phyloP scores from a whole-genome alignment of 1,140 invertebrate genomes.

The Agraylea sexmaculata region DNA sequence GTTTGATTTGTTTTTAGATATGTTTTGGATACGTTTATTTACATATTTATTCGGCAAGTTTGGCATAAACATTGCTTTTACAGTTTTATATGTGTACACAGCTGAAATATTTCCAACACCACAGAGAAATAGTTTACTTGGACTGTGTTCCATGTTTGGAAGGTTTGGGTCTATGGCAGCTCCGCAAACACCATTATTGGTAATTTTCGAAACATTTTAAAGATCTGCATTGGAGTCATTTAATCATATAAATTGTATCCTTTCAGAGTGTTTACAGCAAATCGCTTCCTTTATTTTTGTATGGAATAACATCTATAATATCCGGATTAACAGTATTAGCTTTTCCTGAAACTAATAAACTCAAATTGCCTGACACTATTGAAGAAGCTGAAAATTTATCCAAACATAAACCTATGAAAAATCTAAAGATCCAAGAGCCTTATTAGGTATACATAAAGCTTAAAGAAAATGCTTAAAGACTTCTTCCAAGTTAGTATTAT shows the following conservation, averaged over 20 bases:
- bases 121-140: slow-evolving; percentile 49
- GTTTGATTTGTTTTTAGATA: slow-evolving; percentile 21
- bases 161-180: slow-evolving; percentile 57
- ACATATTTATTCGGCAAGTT: slow-evolving; percentile 55
- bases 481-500: too few species aligned
- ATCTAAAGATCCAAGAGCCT: too few species aligned
- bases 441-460: too few species aligned
- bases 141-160: slow-evolving; percentile 57
- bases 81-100: slow-evolving; percentile 56
- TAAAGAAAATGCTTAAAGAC: too few species aligned
- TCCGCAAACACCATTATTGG: slow-evolving; percentile 49
- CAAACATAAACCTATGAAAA: slow-evolving; percentile 19
- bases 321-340: slow-evolving; percentile 49
- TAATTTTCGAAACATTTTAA: too few species aligned
- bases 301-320: slow-evolving; percentile 46
- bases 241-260: too few species aligned
- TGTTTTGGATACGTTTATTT: slow-evolving; percentile 37
- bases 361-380: slow-evolving; percentile 54
- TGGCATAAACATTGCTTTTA: slow-evolving; percentile 50
- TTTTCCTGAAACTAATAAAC: slow-evolving; percentile 59
- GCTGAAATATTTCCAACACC: slow-evolving; percentile 63
- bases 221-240: too few species aligned
- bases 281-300: slow-evolving; percentile 51
- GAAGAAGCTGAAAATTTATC: slow-evolving; percentile 48
- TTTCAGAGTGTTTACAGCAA: slow-evolving; percentile 28